Base-by-base conservation (phyloP, 2,888 invertebrate genomes). In the Cosmorhoe ocellata region DNA sequence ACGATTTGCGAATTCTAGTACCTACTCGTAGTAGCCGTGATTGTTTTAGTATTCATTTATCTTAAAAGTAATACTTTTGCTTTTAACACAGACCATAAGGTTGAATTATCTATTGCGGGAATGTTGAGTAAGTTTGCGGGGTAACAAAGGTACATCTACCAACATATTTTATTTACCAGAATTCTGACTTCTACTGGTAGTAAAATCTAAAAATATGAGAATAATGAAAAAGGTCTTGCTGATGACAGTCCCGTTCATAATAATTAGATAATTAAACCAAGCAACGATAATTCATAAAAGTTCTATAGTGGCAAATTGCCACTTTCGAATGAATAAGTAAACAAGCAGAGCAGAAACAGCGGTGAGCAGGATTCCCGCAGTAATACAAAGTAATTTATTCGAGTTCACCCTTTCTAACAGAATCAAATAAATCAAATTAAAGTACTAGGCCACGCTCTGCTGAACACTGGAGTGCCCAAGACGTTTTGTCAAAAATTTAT, bases 401-500 rank as follows among this genome's bases (percentile, higher is more conserved):
- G 65, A 65, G 64, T 69, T 80, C 81, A 89, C 88, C 89, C 88
- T 87, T 89, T 88, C 69, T 69, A 64, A 75, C 67, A 56, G 75
- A 81, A 82, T 79, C 79, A 84, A 85, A 90, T 90, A 90, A 89
- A 90, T 90, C 90, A 90, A 86, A 89, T 86, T 86, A 87, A 82
- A 85, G 79, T 69, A 87, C 83, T 89, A 77, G 71, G 79, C 73
- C 76, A 80, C 87, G 90, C 87, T 84, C 69, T 75, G 67, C 63
- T 61, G 79, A 79, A 66, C 81, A 71, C 76, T 72, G 78, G 81
- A 90, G 89, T 84, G 88, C 84, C 84, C 82, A 90, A 90, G 90
- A 90, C 90, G 89, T 90, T 90, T 90, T 90, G 90, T 90, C 85
- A 88, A 88, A 88, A 88, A 59, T 85, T 87, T 88, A 88, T 88